Base-by-base conservation (phyloP, 53 echinoderm and acorn worm genomes). In the Stichopus horrens region DNA sequence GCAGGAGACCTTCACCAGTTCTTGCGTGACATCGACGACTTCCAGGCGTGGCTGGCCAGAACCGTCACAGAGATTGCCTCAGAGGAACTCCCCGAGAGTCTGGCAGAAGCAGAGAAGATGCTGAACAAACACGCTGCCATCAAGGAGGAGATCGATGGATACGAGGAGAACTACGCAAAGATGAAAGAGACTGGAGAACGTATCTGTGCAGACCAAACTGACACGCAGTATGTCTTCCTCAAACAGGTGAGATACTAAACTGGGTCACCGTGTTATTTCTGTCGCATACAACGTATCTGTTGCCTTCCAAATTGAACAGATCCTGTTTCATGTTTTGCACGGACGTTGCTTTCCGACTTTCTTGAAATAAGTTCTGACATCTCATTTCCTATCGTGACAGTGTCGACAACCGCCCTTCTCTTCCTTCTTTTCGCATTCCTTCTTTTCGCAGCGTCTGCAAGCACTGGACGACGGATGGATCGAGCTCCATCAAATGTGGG, bases 401-500 rank as follows among this genome's bases (percentile, higher is more conserved):
- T 37, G 37, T 37, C 37, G 1, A 37, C 37, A 37, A 37, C 2
- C 37, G 37, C 37, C 37, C 37, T 37, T 37, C 37, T 11, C 68
- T 4, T 67, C 1, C 0, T 67, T 84, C 53, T 9, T 21, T 21
- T 87, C 52, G 9, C 89, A 95, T 4, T 67, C 1, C 0, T 67
- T 84, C 53, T 9, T 21, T 21, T 87, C 52, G 9, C 89, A 95
- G 94, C 95, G 98, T 55, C 95, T 97, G 52, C 98, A 97, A 94
- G 98, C 98, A 67, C 82, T 97, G 74, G 94, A 97, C 58, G 98
- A 97, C 55, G 98, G 98, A 89, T 97, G 98, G 98, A 76, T 92
- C 23, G 98, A 97, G 90, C 95, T 85, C 82, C 96, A 96, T 93
- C 95, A 97, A 94, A 97, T 97, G 97, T 97, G 97, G 97, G 97